phyloP scores from a whole-genome alignment of 2,888 invertebrate species.

The Nomada ruficornis region DNA sequence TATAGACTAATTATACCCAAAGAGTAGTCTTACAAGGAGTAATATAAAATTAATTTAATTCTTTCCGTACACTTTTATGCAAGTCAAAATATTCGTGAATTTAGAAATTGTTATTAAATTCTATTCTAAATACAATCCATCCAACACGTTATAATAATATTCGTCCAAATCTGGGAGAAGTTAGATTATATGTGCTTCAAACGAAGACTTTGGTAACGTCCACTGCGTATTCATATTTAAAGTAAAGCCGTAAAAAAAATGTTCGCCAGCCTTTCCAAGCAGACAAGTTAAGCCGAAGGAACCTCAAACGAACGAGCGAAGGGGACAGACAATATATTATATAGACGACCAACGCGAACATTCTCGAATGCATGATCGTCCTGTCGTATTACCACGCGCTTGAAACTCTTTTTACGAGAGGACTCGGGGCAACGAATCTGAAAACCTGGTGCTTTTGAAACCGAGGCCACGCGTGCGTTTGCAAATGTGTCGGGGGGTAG shows the following conservation, averaged over 20 bases:
- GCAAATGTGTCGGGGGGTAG: slow-evolving; percentile 20
- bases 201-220: too few species aligned
- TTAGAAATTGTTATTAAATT: too few species aligned
- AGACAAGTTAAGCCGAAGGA: neutral
- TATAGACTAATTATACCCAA: too few species aligned
- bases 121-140: too few species aligned
- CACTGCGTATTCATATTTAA: too few species aligned
- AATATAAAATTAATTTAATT: neutral
- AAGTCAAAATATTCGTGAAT: too few species aligned
- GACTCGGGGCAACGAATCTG: slow-evolving; percentile 22
- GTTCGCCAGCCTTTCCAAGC: neutral
- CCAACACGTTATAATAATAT: too few species aligned
- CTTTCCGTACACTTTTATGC: neutral
- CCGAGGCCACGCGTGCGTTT: slow-evolving; percentile 29
- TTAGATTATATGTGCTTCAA: too few species aligned
- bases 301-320: neutral
- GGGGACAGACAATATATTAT: slow-evolving; percentile 22
- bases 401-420: slow-evolving; percentile 43
- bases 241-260: neutral
- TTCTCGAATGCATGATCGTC: slow-evolving; percentile 36
- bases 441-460: slow-evolving; percentile 29
- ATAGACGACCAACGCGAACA: slow-evolving; percentile 40
- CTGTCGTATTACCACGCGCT: slow-evolving; percentile 50
- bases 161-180: too few species aligned
- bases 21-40: too few species aligned